Percentiles rank a stretch among this genome's conserved stretches.
phyloP scores from a whole-genome alignment of 2,113 vertebrate genomes.

The Bagarius yarrelli region DNA sequence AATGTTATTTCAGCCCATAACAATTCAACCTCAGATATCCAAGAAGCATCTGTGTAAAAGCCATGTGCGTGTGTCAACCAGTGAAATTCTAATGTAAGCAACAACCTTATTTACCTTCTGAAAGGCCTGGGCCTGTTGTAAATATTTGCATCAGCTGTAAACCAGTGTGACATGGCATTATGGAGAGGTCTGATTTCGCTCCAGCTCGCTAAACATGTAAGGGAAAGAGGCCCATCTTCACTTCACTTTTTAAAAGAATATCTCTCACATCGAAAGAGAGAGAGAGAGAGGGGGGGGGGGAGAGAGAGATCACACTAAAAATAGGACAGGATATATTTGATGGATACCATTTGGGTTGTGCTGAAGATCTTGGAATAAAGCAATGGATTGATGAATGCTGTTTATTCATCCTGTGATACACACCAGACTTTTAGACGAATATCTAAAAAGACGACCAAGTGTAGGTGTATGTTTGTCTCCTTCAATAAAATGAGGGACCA shows the following conservation, averaged over 20 bases:
- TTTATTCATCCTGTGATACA: constrained; percentile 11
- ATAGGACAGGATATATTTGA: constrained; percentile 31
- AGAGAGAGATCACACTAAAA: constrained; percentile 48
- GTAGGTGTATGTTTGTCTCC: not conserved
- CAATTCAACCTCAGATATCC: constrained; percentile 68
- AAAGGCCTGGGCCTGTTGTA: constrained; percentile 72
- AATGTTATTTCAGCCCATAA: constrained; percentile 43
- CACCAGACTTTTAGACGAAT: not conserved
- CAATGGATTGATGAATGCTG: not conserved
- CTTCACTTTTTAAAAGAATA: constrained; percentile 39
- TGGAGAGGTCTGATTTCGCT: constrained; percentile 66
- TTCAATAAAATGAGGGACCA: not conserved
- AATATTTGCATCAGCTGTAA: constrained; percentile 76
- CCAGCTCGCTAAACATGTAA: constrained; percentile 67
- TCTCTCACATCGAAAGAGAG: not conserved
- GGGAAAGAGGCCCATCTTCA: constrained; percentile 51
- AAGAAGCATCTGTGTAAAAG: constrained; percentile 46
- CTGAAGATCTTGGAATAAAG: constrained; percentile 13
- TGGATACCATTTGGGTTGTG: constrained; percentile 39
- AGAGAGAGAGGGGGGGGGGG: not conserved
- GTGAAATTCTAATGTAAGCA: constrained; percentile 72
- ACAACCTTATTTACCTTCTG: constrained; percentile 70
- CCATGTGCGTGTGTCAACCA: constrained; percentile 52
- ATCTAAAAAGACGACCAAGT: not conserved
- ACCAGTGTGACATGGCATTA: constrained; percentile 76